Conservation (phyloP, 2,113 vertebrate species). For the Hystrix brachyura region DNA sequence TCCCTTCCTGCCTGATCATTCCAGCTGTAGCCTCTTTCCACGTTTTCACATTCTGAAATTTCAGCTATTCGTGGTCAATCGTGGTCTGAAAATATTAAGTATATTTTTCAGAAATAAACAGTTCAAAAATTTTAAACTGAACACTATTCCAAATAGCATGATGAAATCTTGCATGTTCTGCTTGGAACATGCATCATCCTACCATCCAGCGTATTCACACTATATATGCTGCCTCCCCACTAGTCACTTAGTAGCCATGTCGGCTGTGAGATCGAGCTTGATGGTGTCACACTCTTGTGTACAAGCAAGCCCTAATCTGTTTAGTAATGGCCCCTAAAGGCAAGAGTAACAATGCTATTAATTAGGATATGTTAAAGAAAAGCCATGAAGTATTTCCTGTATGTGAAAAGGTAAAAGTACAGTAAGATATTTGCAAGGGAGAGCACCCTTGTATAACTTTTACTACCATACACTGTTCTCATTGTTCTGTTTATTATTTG, state of each 20-base stretch:
- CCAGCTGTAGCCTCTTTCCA: background rate
- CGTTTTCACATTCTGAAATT: background rate
- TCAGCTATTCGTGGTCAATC: background rate
- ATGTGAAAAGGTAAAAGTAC: background rate
- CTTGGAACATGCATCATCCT: background rate
- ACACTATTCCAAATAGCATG: background rate
- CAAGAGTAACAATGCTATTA: background rate
- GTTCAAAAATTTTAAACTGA: background rate
- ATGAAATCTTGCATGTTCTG: background rate
- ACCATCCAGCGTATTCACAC: background rate
- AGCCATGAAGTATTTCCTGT: background rate
- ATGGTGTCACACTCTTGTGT: background rate
- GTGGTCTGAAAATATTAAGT: background rate
- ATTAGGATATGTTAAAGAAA: background rate
- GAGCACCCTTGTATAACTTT: background rate
- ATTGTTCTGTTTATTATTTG: background rate
- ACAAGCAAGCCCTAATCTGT: background rate
- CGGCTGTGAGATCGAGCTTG: background rate
- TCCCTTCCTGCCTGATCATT: background rate
- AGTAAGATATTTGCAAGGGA: background rate
- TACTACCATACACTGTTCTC: background rate
- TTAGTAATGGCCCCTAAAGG: background rate
- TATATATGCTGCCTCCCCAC: background rate
- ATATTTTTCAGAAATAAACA: background rate
- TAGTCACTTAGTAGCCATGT: background rate